Percentiles rank a stretch among this genome's conserved stretches.
Conservation (phyloP, 2,113 vertebrate species). For the Oryzias javanicus region DNA sequence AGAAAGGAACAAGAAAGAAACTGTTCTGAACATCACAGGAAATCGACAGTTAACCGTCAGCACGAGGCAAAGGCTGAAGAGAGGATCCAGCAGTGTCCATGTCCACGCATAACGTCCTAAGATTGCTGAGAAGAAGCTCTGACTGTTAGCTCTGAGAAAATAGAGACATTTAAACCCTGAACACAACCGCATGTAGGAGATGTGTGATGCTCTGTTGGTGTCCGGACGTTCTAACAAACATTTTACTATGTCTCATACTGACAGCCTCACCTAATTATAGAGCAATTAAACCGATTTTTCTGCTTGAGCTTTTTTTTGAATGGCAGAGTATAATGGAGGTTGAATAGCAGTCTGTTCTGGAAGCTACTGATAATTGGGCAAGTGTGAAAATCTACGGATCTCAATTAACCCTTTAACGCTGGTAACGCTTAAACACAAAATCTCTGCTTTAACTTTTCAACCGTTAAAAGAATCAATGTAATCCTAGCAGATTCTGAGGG, state of each 20-base stretch:
- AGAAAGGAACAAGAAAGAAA: neutral
- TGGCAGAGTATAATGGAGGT: neutral
- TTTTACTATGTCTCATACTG: neutral
- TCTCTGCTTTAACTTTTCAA: no score
- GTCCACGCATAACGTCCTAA: neutral
- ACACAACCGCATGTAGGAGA: neutral
- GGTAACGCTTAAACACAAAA: no score
- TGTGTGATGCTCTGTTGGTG: neutral
- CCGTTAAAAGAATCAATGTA: no score
- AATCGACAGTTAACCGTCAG: constrained; percentile 9
- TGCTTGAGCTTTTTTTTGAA: neutral
- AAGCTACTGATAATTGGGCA: neutral
- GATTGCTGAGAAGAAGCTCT: constrained; percentile 5
- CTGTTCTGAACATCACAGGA: constrained; percentile 2
- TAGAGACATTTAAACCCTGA: constrained; percentile 4
- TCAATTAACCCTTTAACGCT: no score
- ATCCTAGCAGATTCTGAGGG: no score
- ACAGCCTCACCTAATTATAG: neutral
- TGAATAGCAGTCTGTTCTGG: neutral
- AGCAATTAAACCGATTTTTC: no score
- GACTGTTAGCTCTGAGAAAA: neutral
- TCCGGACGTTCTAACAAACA: neutral
- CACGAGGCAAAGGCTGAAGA: constrained; percentile 14
- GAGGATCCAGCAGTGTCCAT: neutral
- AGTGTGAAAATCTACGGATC: no score